phyloP scores from a whole-genome alignment of 2,888 invertebrate genomes.

The Odontomyia ornata region DNA sequence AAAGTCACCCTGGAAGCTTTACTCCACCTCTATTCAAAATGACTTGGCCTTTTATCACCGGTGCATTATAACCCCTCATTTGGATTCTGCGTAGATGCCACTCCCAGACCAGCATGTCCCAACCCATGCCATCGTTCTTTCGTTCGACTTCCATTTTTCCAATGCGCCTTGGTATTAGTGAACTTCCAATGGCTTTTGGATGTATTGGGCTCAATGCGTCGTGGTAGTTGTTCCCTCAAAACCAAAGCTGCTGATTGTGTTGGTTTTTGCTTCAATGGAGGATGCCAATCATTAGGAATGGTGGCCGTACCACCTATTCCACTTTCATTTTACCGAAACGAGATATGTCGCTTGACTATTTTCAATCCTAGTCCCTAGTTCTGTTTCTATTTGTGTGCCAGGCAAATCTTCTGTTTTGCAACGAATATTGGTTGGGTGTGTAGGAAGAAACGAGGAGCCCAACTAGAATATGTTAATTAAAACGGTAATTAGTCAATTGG shows the following conservation, averaged over 20 bases:
- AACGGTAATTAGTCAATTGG: slow-evolving; percentile 52
- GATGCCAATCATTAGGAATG: slow-evolving; percentile 58
- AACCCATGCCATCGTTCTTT: slow-evolving; percentile 46
- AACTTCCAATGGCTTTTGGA: slow-evolving; percentile 54
- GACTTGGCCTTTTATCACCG: neutral
- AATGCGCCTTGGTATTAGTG: slow-evolving; percentile 27
- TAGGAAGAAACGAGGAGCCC: slow-evolving; percentile 33
- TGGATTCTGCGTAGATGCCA: slow-evolving; percentile 1
- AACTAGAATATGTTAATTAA: slow-evolving; percentile 52
- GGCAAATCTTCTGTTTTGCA: too few relatives aligned
- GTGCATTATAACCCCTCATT: neutral
- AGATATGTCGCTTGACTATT: slow-evolving; percentile 19
- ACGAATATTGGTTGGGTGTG: too few relatives aligned
- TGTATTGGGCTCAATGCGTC: slow-evolving; percentile 40
- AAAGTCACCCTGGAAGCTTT: neutral
- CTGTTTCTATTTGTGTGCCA: slow-evolving; percentile 15
- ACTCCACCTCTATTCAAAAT: neutral
- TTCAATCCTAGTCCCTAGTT: slow-evolving; percentile 30
- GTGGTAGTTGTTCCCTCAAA: neutral
- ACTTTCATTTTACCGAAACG: neutral
- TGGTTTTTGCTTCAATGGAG: slow-evolving; percentile 58
- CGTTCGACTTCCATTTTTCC: slow-evolving; percentile 45
- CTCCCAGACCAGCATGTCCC: slow-evolving; percentile 6
- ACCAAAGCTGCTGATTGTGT: slow-evolving; percentile 4
- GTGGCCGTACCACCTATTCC: slow-evolving; percentile 1